Evolutionary conservation across 2,113 vertebrate species (phyloP).

Genomic region (Tringa solitaria): DNA sequence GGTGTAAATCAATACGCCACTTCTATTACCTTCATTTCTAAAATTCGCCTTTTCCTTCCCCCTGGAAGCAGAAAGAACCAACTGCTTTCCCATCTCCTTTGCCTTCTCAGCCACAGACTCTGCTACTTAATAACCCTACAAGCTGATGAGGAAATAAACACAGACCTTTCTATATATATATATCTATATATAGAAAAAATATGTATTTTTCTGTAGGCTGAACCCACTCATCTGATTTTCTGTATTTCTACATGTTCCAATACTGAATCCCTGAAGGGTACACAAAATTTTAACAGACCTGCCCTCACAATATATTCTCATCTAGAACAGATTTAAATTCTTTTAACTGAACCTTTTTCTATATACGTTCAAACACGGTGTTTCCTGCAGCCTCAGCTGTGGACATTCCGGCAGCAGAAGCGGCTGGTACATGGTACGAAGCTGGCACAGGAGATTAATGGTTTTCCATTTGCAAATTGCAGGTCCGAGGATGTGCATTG

Average conservation of each 20-base stretch:
- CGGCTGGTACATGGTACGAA: background rate
- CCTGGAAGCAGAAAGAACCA: background rate
- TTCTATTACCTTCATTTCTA: background rate
- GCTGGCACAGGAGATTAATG: slow-evolving; percentile 5
- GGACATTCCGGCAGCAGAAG: background rate
- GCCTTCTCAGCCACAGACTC: background rate
- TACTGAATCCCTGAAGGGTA: background rate
- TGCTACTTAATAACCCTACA: background rate
- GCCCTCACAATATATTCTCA: background rate
- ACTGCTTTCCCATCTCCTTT: background rate
- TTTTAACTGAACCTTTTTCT: background rate
- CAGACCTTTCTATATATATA: background rate
- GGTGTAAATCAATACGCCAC: background rate
- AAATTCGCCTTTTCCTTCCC: background rate
- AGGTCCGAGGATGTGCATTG: slow-evolving; percentile 46
- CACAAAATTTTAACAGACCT: background rate
- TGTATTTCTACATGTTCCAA: background rate
- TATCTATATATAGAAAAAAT: background rate
- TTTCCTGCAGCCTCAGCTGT: background rate
- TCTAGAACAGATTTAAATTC: background rate
- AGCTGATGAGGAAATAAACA: background rate
- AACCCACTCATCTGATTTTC: background rate
- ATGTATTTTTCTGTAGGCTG: background rate
- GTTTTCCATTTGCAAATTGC: slow-evolving; percentile 47
- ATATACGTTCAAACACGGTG: background rate